Evolutionary conservation across 2,113 vertebrate genomes (phyloP), one percentile per base, ranked within the genome.

Genomic region (Aptenodytes patagonicus): DNA sequence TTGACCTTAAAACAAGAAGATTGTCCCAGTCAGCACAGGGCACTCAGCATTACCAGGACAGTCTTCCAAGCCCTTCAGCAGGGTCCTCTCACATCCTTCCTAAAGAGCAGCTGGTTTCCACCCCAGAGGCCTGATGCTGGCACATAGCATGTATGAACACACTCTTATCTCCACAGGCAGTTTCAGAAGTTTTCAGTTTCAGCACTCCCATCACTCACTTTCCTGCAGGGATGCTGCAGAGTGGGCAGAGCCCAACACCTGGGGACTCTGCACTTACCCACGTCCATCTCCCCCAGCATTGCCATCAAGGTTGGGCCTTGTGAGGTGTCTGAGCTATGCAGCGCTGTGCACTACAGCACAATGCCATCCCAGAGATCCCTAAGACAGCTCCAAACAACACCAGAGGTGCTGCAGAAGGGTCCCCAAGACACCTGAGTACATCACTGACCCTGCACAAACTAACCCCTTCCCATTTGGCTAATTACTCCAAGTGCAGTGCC

Each of bases 1-100:
- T 97, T 98, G 57, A 99, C 99, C 99, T 99, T 96, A 71, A 98
- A 90, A 89, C 54, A 91, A 82, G 60, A 70, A 83, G 46, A 87
- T 15, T 89, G 7, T 34, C 8, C 13, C 22, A 78, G 65, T 89
- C 32, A 96, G 46, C 54, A 86, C 11, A 40, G 28, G 40, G 17
- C 31, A 61, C 15, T 44, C 49, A 70, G 9, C 25, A 36, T 42
- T 17, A 87, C 40, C 18, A 79, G 13, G 31, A 68, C 21, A 68
- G 29, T 92, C 31, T 55, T 18, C 13, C 52, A 44, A 4, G 6
- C 28, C 12, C 12, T 40, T 78, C 42, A 79, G n/a, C 26, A 79
- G 51, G 7, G 18, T 44, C 40, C 78, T 76, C 68, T 75, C 52
- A 55, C 77, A 75, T 55, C 13, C 31, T 42, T 92, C 44, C n/a